Evolutionary conservation across 2,888 invertebrate genomes (phyloP).

Genomic region (Lycia hirtaria): DNA sequence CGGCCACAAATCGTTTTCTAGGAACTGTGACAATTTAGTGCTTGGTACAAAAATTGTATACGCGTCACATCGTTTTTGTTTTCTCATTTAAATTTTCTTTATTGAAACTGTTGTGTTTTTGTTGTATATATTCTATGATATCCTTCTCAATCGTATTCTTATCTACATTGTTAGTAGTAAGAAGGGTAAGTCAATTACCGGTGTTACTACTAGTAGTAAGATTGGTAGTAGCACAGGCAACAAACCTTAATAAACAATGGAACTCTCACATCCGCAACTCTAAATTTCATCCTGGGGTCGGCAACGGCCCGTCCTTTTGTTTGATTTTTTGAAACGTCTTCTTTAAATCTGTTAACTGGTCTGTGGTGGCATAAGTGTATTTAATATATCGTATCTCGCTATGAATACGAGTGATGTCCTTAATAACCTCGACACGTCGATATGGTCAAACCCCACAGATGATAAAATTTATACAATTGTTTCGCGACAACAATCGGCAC

Average conservation of each 20-base stretch:
- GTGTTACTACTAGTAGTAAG: too few relatives aligned
- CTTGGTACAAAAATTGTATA: too few relatives aligned
- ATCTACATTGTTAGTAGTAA: too few relatives aligned
- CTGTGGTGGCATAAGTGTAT: not conserved
- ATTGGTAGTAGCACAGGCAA: too few relatives aligned
- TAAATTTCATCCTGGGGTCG: conserved; percentile 3
- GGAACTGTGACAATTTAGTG: too few relatives aligned
- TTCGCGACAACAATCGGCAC: conserved; percentile 6
- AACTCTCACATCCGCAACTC: conserved; percentile 3
- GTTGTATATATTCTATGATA: too few relatives aligned
- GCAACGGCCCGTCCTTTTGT: conserved; percentile 3
- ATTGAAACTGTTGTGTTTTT: too few relatives aligned
- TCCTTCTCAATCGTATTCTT: too few relatives aligned
- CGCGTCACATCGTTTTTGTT: too few relatives aligned
- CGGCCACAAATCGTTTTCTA: too few relatives aligned
- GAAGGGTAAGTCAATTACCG: too few relatives aligned
- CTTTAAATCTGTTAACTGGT: not conserved
- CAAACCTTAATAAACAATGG: conserved; percentile 17
- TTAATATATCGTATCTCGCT: not conserved
- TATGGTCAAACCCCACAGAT: conserved; percentile 3
- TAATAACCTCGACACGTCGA: conserved; percentile 3
- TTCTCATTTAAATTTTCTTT: too few relatives aligned
- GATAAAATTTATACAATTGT: conserved; percentile 6
- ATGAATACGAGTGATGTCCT: not conserved
- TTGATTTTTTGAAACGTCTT: conserved; percentile 2